phyloP scores from a whole-genome alignment of 1,140 invertebrate genomes.

The Drosophila pseudoananassae region DNA sequence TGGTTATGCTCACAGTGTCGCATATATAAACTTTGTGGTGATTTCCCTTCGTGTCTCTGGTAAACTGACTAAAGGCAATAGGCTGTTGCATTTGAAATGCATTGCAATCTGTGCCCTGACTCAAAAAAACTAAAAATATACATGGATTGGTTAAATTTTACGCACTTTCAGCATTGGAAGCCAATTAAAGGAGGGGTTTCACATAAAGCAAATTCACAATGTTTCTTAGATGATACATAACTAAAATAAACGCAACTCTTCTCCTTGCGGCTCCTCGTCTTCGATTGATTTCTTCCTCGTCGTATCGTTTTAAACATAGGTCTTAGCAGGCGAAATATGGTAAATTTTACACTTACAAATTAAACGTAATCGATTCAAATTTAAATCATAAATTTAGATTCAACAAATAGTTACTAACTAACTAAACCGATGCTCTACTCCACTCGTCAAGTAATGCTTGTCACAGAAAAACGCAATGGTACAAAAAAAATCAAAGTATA shows the following conservation, averaged over 20 bases:
- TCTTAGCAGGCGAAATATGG: conserved; percentile 29
- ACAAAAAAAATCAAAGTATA: conserved; percentile 25
- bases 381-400: conserved; percentile 71
- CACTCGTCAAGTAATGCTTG: conserved; percentile 26
- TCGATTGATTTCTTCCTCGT: conserved; percentile 10
- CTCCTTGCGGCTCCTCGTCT: conserved; percentile 13
- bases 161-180: conserved; percentile 73
- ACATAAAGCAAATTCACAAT: conserved; percentile 70
- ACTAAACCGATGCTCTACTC: conserved; percentile 31
- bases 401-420: conserved; percentile 64
- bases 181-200: conserved; percentile 47
- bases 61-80: conserved; percentile 51
- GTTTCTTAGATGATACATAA: conserved; percentile 34
- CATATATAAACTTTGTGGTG: conserved; percentile 17
- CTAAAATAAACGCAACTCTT: conserved; percentile 50
- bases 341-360: conserved; percentile 12
- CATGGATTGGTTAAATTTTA: conserved; percentile 44
- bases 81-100: conserved; percentile 73
- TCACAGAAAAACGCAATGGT: conserved; percentile 24
- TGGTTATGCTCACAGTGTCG: conserved; percentile 23
- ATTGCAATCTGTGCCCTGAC: conserved; percentile 66
- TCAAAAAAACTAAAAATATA: conserved; percentile 55
- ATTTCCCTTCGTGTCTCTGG: conserved; percentile 13
- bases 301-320: conserved; percentile 30
- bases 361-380: conserved; percentile 48